A percentile compares a stretch with the other conserved stretches of the same genome.
Conservation (phyloP, 1,140 invertebrate genomes). For the Drosophila athabasca region DNA sequence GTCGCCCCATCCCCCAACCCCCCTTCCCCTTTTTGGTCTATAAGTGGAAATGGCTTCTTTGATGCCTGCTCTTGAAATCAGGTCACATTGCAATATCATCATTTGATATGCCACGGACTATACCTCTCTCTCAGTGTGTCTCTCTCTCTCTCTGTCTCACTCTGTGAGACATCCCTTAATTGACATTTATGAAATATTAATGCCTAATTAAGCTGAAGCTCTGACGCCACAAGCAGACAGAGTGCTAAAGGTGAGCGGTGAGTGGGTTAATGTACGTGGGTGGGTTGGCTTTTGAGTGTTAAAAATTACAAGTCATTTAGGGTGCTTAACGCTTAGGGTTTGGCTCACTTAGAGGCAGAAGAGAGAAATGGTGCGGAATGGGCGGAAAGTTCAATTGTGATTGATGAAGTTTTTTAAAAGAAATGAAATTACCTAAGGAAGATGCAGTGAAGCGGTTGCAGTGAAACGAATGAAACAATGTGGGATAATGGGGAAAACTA, state of each 20-base stretch:
- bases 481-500: too few relatives aligned
- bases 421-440: too few relatives aligned
- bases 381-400: not conserved
- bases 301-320: slow-evolving; percentile 50
- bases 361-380: not conserved
- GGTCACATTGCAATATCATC: slow-evolving; percentile 53
- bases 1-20: slow-evolving; percentile 1
- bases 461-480: too few relatives aligned
- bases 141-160: too few relatives aligned
- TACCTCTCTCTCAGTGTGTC: too few relatives aligned
- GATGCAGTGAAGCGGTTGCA: too few relatives aligned
- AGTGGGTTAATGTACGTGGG: slow-evolving; percentile 21
- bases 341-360: not conserved
- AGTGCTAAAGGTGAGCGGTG: slow-evolving; percentile 29
- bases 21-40: slow-evolving; percentile 9
- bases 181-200: slow-evolving; percentile 77
- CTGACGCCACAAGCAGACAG: slow-evolving; percentile 11
- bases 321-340: slow-evolving; percentile 16
- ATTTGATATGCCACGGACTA: slow-evolving; percentile 30
- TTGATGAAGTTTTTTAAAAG: too few relatives aligned
- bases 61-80: slow-evolving; percentile 31
- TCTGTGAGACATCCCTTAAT: slow-evolving; percentile 39
- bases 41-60: slow-evolving; percentile 34
- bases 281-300: slow-evolving; percentile 17
- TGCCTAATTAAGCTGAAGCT: slow-evolving; percentile 64